phyloP scores from a whole-genome alignment of 1,140 invertebrate genomes.

The Venturia canescens region DNA sequence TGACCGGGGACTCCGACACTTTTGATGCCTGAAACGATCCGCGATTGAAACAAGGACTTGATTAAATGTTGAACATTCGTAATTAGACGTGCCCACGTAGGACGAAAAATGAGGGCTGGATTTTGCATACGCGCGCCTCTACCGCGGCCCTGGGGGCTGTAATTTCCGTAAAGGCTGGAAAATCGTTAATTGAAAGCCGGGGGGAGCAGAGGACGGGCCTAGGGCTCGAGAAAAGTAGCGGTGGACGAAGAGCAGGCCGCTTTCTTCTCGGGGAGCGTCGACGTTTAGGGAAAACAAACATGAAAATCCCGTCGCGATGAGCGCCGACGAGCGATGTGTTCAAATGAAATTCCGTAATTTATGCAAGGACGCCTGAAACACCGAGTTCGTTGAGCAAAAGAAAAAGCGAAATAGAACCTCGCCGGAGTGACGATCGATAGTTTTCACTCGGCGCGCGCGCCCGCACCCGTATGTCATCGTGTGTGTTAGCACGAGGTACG shows the following conservation, averaged over 20 bases:
- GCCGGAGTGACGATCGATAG: conserved; percentile 47
- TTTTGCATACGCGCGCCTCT: background rate
- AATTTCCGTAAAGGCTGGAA: conserved; percentile 36
- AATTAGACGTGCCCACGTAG: background rate
- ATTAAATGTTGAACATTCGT: no score
- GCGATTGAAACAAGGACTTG: no score
- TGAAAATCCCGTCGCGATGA: no score
- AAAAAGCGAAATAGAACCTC: conserved; percentile 17
- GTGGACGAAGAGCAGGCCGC: background rate
- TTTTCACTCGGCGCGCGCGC: conserved; percentile 51
- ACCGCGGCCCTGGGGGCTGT: background rate
- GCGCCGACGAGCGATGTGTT: no score
- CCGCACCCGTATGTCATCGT: no score
- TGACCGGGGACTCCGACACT: no score
- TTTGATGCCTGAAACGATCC: no score
- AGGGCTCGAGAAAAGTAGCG: background rate
- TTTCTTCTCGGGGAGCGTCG: background rate
- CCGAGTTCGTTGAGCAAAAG: background rate
- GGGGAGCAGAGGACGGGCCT: conserved; percentile 6
- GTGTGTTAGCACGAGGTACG: conserved; percentile 5
- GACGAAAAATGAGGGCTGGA: background rate
- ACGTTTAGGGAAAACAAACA: no score
- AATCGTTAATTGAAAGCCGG: conserved; percentile 38
- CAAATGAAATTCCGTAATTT: no score
- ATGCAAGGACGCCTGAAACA: no score